Base-by-base conservation (phyloP, 2,888 invertebrate genomes). In the Drosophila trichaetosa region DNA sequence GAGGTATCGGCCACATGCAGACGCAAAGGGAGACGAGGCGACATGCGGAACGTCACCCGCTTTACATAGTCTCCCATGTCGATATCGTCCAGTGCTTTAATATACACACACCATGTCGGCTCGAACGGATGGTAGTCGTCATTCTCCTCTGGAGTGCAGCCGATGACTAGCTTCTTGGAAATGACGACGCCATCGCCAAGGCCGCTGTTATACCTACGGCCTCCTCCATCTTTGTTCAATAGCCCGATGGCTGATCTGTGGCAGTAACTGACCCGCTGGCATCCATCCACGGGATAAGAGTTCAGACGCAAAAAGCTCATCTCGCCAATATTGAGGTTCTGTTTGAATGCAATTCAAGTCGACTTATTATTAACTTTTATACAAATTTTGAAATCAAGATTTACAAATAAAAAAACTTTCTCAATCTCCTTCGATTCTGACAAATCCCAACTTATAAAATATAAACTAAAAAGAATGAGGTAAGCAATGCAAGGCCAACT, bases 21-120 rank as follows among this genome's bases (percentile, higher is more conserved):
- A 0, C 85, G 83, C 27, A 85, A 58, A 0, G 85, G 85, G 2
- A 85, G 42, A 0, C 88, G 83, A 2, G 80, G 80, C 8, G 75
- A 80, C 80, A 80, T 80, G 0, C 71, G 74, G n/a, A 77, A 85
- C 0, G 83, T 80, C 11, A 88, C 82, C 0, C 80, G 71, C 0
- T 76, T 70, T 16, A 85, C 87, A 51, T 77, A 88, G 1, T 54
- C 46, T 0, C 80, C 78, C 69, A 85, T 73, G 4, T 86, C 70
- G 7, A 70, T 67, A 13, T 63, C 48, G 33, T 79, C 79, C 38
- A 31, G 33, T 8, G 72, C 60, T 40, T 48, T 56, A 11, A 85
- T 72, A 16, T 85, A 85, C 27, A 85, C 88, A 27, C 80, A 67
- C 85, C 88, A 85, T 0, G 88, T 88, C 0, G 82, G 87, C 53